phyloP scores from a whole-genome alignment of 1,140 invertebrate species.

The Ceratina calcarata region DNA sequence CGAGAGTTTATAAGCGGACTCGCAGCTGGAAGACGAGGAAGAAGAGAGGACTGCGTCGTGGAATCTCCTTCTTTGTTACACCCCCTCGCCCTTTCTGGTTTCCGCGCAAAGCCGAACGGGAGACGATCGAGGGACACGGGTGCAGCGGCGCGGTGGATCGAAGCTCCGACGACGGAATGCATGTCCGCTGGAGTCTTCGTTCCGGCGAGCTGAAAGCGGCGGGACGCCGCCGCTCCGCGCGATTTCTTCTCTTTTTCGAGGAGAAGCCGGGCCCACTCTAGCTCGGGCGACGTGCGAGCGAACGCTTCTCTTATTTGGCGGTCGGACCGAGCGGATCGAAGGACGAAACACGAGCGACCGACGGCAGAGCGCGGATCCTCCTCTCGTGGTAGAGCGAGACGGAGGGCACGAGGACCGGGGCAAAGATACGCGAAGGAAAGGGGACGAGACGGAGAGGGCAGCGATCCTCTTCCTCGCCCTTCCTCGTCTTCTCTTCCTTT shows the following conservation, averaged over 20 bases:
- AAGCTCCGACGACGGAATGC: constrained; percentile 51
- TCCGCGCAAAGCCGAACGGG: constrained; percentile 11
- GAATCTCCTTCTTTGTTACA: neutral
- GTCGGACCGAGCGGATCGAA: constrained; percentile 44
- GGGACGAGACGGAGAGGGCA: constrained; percentile 22
- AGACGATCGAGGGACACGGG: constrained; percentile 9
- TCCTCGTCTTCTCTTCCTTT: constrained; percentile 70
- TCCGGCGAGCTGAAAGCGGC: constrained; percentile 16
- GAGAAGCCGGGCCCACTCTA: constrained; percentile 8
- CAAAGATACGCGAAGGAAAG: neutral
- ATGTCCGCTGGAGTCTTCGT: constrained; percentile 12
- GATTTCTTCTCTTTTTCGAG: constrained; percentile 52
- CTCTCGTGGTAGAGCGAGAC: neutral
- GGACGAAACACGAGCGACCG: constrained; percentile 32
- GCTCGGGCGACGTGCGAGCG: constrained; percentile 40
- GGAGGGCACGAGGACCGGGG: too few relatives aligned
- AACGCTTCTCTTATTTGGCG: constrained; percentile 58
- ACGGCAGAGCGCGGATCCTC: constrained; percentile 23
- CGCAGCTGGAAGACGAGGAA: constrained; percentile 16
- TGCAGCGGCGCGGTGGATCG: neutral
- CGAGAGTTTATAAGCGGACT: neutral
- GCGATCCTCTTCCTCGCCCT: constrained; percentile 27
- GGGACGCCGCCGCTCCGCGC: neutral
- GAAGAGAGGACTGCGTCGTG: too few relatives aligned
- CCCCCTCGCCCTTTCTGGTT: constrained; percentile 19